Percentiles rank a stretch among this genome's conserved stretches.
phyloP scores from a whole-genome alignment of 2,797 vertebrate species.

The Aeoliscus strigatus region DNA sequence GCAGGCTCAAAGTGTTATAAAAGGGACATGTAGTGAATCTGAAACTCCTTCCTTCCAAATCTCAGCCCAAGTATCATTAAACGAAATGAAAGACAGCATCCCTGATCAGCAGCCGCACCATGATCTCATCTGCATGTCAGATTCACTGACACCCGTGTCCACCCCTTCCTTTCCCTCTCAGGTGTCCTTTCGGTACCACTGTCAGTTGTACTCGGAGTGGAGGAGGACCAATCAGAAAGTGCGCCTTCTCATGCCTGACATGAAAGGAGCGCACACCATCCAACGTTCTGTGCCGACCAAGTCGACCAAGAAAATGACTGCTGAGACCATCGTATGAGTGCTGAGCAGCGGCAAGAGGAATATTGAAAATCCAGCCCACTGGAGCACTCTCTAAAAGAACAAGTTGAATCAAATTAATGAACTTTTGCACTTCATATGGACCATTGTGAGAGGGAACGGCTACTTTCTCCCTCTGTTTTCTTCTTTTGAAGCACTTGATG shows the following conservation, averaged over 20 bases:
- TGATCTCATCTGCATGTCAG: too few relatives aligned
- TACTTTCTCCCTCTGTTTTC: slow-evolving; percentile 39
- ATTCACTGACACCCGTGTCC: too few relatives aligned
- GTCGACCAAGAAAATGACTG: slow-evolving; percentile 83
- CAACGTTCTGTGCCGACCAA: slow-evolving; percentile 83
- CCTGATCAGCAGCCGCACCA: too few relatives aligned
- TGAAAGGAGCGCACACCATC: slow-evolving; percentile 73
- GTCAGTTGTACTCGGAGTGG: slow-evolving; percentile 96
- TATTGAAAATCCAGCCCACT: slow-evolving; percentile 49
- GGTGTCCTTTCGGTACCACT: slow-evolving; percentile 98
- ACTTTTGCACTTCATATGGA: slow-evolving; percentile 72
- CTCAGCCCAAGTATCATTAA: too few relatives aligned
- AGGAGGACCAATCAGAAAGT: slow-evolving; percentile 94
- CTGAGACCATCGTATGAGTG: slow-evolving; percentile 89
- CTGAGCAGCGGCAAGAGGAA: slow-evolving; percentile 40
- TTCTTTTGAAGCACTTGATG: slow-evolving; percentile 66
- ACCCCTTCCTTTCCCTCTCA: slow-evolving; percentile 30
- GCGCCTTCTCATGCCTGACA: slow-evolving; percentile 81
- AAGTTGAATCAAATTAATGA: slow-evolving; percentile 58
- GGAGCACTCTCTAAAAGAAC: slow-evolving; percentile 55
- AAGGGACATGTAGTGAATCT: too few relatives aligned
- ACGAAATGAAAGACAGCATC: too few relatives aligned
- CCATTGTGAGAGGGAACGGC: slow-evolving; percentile 49
- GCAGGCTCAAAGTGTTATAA: too few relatives aligned
- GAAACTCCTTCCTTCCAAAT: too few relatives aligned